These are phyloP conservation scores for Odocoileus hemionus DNA, from an alignment of 2,113 vertebrate genomes.

Conservation along the genomic window DNA sequence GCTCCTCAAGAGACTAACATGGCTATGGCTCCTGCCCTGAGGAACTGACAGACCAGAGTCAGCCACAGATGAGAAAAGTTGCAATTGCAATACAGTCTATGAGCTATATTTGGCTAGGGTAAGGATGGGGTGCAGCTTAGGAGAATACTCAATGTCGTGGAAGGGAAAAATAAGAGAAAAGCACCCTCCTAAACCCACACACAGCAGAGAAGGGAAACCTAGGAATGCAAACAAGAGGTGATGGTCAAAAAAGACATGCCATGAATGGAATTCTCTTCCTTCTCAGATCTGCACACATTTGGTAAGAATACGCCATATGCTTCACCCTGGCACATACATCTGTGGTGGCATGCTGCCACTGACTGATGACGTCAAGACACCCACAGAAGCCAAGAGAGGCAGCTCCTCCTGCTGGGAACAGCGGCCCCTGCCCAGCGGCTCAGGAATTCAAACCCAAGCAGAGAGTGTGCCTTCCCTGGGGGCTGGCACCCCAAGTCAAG, in stretches of 20 bases:
- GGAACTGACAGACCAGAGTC: neutral
- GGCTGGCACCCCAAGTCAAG: neutral
- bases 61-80: neutral
- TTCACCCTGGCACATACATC: neutral
- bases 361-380: conserved; percentile 47
- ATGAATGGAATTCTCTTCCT: neutral
- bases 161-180: neutral
- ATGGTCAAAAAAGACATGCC: conserved; percentile 18
- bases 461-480: accelerated
- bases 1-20: neutral
- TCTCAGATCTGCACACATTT: neutral
- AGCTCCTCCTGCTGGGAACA: neutral
- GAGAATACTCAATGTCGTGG: neutral
- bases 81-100: neutral
- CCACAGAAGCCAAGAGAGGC: conserved; percentile 45
- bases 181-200: neutral
- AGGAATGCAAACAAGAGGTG: neutral
- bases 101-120: neutral
- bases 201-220: neutral
- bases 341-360: neutral
- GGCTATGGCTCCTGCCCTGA: neutral
- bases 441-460: conserved; percentile 21
- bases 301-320: neutral
- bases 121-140: neutral
- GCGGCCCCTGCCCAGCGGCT: conserved; percentile 22